These are phyloP conservation scores for Sinodicranocentrus sp. DNA, from an alignment of 2,888 invertebrate genomes.

Conservation along the genomic window DNA sequence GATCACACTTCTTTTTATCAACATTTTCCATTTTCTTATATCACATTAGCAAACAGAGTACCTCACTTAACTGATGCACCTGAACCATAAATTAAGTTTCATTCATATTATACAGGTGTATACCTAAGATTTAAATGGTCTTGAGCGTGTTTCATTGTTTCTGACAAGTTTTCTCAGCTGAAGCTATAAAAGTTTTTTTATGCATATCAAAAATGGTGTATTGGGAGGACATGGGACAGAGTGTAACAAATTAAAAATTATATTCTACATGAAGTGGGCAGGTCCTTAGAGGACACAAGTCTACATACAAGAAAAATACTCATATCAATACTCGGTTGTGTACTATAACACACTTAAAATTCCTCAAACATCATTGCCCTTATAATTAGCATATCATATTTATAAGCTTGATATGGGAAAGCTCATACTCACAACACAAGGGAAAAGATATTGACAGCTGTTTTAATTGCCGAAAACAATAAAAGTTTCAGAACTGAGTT, in stretches of 20 bases:
- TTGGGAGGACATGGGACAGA: conserved; percentile 13
- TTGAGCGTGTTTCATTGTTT: conserved; percentile 15
- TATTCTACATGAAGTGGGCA: no score
- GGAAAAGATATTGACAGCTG: conserved; percentile 20
- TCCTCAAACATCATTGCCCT: background rate
- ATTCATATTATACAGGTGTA: no score
- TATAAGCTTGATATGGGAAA: background rate
- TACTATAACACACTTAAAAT: background rate
- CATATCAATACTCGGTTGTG: background rate
- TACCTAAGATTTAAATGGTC: background rate
- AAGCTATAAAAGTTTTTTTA: background rate
- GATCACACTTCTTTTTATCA: background rate
- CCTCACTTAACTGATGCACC: no score
- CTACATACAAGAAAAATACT: no score
- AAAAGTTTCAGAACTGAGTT: background rate
- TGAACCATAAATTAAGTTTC: no score
- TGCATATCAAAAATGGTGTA: background rate
- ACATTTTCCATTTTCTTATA: background rate
- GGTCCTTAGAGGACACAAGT: no score
- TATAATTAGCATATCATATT: no score
- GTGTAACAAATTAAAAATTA: no score
- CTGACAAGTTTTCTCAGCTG: conserved; percentile 2
- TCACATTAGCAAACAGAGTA: background rate
- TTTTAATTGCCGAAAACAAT: conserved; percentile 48
- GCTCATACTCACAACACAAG: no score